Evolutionary conservation across 2,797 vertebrate species (phyloP).

Genomic region (Hapalemur alaotrensis): DNA sequence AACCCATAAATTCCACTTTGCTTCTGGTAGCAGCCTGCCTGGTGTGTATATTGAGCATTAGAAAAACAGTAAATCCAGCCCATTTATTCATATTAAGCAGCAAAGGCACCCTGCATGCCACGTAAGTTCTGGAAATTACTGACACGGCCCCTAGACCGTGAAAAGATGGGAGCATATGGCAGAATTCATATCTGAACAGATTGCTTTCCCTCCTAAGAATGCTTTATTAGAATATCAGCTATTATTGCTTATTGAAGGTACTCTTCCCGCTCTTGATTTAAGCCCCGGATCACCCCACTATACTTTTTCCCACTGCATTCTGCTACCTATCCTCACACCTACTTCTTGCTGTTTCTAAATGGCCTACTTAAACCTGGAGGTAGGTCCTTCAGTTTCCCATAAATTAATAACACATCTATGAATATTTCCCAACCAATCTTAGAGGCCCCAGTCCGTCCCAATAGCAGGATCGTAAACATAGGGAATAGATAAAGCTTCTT

Average conservation of each 20-base stretch:
- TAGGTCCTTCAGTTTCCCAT: constrained; percentile 84
- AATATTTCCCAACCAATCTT: constrained; percentile 81
- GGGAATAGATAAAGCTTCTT: constrained; percentile 80
- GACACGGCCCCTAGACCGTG: constrained; percentile 79
- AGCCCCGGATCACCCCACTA: constrained; percentile 62
- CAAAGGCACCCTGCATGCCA: constrained; percentile 55
- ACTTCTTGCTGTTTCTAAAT: constrained; percentile 80
- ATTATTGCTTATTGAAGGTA: constrained; percentile 50
- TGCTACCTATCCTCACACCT: constrained; percentile 68
- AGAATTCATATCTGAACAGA: constrained; percentile 74
- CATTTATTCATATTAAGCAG: constrained; percentile 71
- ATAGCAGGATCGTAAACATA: constrained; percentile 69
- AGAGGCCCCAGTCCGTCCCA: constrained; percentile 78
- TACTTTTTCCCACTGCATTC: not conserved
- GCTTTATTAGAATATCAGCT: constrained; percentile 77
- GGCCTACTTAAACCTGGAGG: constrained; percentile 84
- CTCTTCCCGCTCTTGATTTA: constrained; percentile 78
- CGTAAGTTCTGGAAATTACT: constrained; percentile 78
- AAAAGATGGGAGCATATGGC: constrained; percentile 76
- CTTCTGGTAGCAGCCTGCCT: constrained; percentile 35
- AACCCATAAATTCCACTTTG: constrained; percentile 63
- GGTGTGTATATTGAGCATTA: constrained; percentile 55
- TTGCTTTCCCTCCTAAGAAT: constrained; percentile 71
- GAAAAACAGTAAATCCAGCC: constrained; percentile 71
- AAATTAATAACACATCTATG: constrained; percentile 86